These are phyloP conservation scores for Andrena fulva DNA, from an alignment of 2,888 invertebrate genomes.

Conservation along the genomic window DNA sequence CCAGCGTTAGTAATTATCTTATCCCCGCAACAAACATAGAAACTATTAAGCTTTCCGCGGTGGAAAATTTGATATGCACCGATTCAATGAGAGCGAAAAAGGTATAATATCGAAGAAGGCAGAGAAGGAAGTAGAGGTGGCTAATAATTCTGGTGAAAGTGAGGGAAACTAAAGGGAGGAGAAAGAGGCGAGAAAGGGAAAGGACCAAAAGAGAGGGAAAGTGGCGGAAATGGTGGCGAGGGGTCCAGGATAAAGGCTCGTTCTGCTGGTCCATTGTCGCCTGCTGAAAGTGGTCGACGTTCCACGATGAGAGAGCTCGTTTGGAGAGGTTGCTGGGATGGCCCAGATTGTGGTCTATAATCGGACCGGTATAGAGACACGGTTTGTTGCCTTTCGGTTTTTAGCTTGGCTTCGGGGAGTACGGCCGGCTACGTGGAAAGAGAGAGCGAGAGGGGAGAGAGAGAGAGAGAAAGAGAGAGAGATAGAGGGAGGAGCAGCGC, in stretches of 20 bases:
- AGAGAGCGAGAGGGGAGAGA: neutral
- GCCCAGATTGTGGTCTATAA: constrained; percentile 81
- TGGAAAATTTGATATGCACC: too few species aligned
- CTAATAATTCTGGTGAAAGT: too few species aligned
- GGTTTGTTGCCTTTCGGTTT: constrained; percentile 71
- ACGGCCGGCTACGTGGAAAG: constrained; percentile 8
- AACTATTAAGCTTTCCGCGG: too few species aligned
- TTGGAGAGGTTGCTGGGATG: constrained; percentile 70
- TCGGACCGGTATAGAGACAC: constrained; percentile 73
- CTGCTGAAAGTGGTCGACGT: constrained; percentile 48
- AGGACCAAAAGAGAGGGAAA: neutral
- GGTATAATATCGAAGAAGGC: too few species aligned
- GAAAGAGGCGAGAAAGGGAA: neutral
- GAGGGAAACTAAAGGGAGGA: too few species aligned
- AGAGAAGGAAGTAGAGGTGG: too few species aligned
- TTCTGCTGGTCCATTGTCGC: constrained; percentile 59
- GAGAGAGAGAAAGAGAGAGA: neutral
- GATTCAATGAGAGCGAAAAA: too few species aligned
- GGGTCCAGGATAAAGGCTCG: constrained; percentile 60
- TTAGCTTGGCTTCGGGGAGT: constrained; percentile 56
- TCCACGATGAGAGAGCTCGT: constrained; percentile 40
- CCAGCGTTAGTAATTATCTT: too few species aligned
- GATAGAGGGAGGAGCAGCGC: constrained; percentile 7
- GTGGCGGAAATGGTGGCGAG: constrained; percentile 16
- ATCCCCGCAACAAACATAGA: too few species aligned